Base-by-base conservation (phyloP, 2,888 invertebrate genomes). In the Sinopyrophorus schimmeli region DNA sequence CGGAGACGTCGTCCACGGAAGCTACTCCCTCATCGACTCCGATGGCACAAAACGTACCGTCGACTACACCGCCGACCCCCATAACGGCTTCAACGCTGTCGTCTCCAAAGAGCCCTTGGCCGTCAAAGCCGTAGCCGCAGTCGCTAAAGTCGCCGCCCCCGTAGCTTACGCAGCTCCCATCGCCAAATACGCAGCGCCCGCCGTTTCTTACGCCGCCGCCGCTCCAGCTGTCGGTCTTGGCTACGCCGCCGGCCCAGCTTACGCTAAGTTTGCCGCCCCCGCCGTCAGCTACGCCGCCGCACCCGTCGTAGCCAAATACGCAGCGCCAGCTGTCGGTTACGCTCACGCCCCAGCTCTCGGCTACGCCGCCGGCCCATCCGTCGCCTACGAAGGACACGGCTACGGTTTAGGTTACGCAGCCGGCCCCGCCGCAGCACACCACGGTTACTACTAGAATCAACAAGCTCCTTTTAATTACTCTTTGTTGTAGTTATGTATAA, bases 51-150 rank as follows among this genome's bases (percentile, higher is more conserved):
- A 70, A 41, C 74, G 79, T 49, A 70, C 73, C 21, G 79, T 79
- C n/a, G 74, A 77, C 12, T 79, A 79, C 65, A 72, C 72, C 42
- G 76, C 79, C 15, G 78, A 78, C 60, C 68, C 73, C n/a, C 74
- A 75, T 57, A 74, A 67, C 50, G 79, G 79, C 43, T 79, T 79
- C 68, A 76, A 78, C 60, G 79, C 79, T 2, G 62, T 77, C 23
- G 79, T 79, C 1, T 72, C 71, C 48, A 76, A 74, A 23, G 76
- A 77, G 59, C 75, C 76, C n/a, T 73, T 74, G 11, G 60, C 56
- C 3, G 64, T 67, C 9, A 68, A 68, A 38, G 64, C 68, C 15
- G 61, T 65, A 38, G 61, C 65, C 41, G 59, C 60, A 50, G 72
- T 74, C 11, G 61, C 70, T 31, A 69, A 53, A n/a, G 48, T 44